Percentiles rank a stretch among this genome's conserved stretches.
These are phyloP conservation scores for Urechis unicinctus DNA, from an alignment of 2,888 invertebrate species.

Conservation along the genomic window DNA sequence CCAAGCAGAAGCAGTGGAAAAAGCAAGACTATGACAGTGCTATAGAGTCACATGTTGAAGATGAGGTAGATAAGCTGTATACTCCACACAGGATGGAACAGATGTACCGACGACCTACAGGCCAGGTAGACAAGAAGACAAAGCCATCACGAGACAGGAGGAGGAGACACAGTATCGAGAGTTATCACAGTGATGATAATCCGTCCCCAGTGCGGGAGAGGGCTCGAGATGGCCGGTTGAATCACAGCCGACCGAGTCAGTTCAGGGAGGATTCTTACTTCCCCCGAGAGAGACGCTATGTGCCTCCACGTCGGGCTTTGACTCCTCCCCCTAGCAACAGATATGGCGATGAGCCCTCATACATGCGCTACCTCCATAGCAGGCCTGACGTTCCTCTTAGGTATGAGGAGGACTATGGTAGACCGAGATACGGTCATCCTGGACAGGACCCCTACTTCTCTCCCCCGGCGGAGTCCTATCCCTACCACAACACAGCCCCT, in stretches of 20 bases:
- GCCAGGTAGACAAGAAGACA: no score
- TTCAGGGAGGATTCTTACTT: neutral
- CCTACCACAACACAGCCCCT: no score
- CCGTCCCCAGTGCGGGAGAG: neutral
- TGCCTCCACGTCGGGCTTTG: neutral
- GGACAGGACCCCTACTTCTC: no score
- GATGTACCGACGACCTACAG: neutral
- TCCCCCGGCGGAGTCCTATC: no score
- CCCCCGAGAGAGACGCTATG: neutral
- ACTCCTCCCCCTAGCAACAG: slow-evolving; percentile 6
- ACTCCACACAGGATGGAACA: neutral
- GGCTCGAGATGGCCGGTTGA: neutral
- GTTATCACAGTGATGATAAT: slow-evolving; percentile 3
- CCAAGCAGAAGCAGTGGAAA: neutral
- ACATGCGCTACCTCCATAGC: no score
- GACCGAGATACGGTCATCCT: no score
- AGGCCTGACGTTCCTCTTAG: no score
- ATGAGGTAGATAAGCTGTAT: neutral
- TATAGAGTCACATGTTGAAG: neutral
- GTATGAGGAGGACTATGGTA: no score
- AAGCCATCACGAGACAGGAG: no score
- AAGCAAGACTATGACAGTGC: neutral
- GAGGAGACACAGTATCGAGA: slow-evolving; percentile 1
- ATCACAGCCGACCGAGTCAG: neutral
- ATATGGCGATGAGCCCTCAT: no score